Base-by-base conservation (phyloP, 2,888 invertebrate species). In the Uloborus plumipes region DNA sequence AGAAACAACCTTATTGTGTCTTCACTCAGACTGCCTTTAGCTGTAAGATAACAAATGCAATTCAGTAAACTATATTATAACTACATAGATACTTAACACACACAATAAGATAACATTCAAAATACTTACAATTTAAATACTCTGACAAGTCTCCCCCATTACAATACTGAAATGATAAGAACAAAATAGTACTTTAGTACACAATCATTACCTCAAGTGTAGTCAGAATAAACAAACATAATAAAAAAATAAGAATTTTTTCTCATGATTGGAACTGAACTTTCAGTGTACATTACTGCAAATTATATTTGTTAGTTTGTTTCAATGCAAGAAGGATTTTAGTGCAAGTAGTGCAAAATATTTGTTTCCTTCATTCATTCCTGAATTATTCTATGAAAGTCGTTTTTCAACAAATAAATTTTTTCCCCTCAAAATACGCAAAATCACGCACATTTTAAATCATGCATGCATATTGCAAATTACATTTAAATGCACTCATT, bases 141-240 rank as follows among this genome's bases (percentile, higher is more conserved):
- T 99, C 99, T 22, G 98, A 98, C 89, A 99, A 91, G 90, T 99
- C 99, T 26, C 99, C 99, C 67, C 98, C 98, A 92, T 99, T 99
- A 91, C 99, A 99, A 90, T 96, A 99, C 94, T 96, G 90, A 85
- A 92, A 91, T 55, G 18, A 18, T 18, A 18, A 55, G 53, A 53
- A n/a, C 4, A 55, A 55, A 55, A 15, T 9, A 53, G 15, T 9
- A 18, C 0, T 55, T 55, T 15, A 55, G 2, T 55, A 55, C 2
- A 55, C 55, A 55, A 55, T 55, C n/a, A 55, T 11, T 15, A 55
- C 55, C 16, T 53, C 16, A 9, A 39, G 1, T 7, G 9, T 39
- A 39, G 39, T 11, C 1, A 39, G 39, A 39, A 39, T 39, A 39
- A 4, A 26, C 4, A 26, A 2, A 26, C 4, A 3, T 26, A 3